A percentile compares a stretch with the other conserved stretches of the same genome.
Evolutionary conservation across 2,888 invertebrate species (phyloP).

Genomic region (Frankliniella fusca): DNA sequence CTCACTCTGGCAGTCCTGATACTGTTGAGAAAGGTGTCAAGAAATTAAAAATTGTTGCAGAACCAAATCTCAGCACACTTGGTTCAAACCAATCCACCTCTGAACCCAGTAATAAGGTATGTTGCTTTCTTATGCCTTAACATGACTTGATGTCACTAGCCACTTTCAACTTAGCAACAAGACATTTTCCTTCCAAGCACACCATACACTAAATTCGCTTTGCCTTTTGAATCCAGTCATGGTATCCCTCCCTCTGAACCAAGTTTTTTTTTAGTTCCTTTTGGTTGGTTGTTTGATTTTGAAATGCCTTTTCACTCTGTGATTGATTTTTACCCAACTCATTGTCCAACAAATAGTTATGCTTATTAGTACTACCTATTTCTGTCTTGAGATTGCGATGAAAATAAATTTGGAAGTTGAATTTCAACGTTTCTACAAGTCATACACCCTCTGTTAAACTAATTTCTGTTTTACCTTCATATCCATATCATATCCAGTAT

Average conservation of each 20-base stretch:
- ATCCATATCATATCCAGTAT: too few relatives aligned
- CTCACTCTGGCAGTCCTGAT: constrained; percentile 7
- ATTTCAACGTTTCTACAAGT: background rate
- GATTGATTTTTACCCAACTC: background rate
- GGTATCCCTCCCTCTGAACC: background rate
- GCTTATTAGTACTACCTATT: too few relatives aligned
- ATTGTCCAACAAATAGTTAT: background rate
- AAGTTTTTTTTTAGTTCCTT: background rate
- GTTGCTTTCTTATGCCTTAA: background rate
- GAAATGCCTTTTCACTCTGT: background rate
- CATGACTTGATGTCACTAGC: background rate
- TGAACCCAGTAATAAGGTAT: constrained; percentile 14
- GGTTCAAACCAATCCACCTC: constrained; percentile 10
- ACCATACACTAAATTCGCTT: too few relatives aligned
- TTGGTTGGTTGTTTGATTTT: background rate
- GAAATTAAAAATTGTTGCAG: constrained; percentile 13
- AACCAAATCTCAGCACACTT: constrained; percentile 18
- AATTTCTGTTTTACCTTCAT: background rate
- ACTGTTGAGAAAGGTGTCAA: constrained; percentile 22
- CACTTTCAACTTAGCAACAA: background rate
- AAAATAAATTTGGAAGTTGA: background rate
- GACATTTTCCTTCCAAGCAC: too few relatives aligned
- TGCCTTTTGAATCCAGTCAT: too few relatives aligned
- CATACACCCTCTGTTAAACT: background rate
- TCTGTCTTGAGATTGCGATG: too few relatives aligned